Evolutionary conservation across 2,797 vertebrate species (phyloP).

Genomic region (Podarcis lilfordi): DNA sequence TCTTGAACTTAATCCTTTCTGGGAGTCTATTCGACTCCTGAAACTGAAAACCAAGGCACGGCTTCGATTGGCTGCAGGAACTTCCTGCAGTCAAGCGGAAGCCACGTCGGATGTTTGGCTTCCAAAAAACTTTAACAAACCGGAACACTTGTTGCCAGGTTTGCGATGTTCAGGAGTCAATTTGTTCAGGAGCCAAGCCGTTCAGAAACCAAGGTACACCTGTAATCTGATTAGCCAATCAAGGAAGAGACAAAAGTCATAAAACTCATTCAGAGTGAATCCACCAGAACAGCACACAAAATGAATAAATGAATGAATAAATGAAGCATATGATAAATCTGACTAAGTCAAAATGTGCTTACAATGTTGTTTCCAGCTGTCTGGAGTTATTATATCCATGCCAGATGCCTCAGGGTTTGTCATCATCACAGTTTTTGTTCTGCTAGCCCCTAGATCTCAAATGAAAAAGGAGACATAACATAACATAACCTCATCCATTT

Average conservation of each 20-base stretch:
- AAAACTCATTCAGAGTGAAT: slow-evolving; percentile 10
- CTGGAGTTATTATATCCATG: slow-evolving; percentile 57
- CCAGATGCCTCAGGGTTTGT: slow-evolving; percentile 39
- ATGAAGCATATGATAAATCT: slow-evolving; percentile 61
- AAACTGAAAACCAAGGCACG: too few species aligned
- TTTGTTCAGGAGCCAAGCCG: too few species aligned
- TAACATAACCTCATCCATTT: neutral
- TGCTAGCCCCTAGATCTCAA: slow-evolving; percentile 14
- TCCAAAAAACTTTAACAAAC: too few species aligned
- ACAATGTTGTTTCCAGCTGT: slow-evolving; percentile 54
- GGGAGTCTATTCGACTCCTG: too few species aligned
- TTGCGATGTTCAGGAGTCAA: too few species aligned
- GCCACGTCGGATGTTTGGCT: too few species aligned
- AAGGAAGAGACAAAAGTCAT: slow-evolving; percentile 13
- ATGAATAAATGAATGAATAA: slow-evolving; percentile 47
- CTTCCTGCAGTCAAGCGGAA: too few species aligned
- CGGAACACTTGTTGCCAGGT: too few species aligned
- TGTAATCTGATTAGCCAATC: too few species aligned
- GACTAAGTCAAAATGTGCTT: slow-evolving; percentile 53
- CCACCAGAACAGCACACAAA: slow-evolving; percentile 42
- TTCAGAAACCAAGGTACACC: too few species aligned
- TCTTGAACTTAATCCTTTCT: too few species aligned
- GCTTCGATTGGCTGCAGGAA: too few species aligned
- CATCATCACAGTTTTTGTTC: neutral
- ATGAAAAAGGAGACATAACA: neutral